phyloP scores from a whole-genome alignment of 1,140 invertebrate species.

The Papilio glaucus region DNA sequence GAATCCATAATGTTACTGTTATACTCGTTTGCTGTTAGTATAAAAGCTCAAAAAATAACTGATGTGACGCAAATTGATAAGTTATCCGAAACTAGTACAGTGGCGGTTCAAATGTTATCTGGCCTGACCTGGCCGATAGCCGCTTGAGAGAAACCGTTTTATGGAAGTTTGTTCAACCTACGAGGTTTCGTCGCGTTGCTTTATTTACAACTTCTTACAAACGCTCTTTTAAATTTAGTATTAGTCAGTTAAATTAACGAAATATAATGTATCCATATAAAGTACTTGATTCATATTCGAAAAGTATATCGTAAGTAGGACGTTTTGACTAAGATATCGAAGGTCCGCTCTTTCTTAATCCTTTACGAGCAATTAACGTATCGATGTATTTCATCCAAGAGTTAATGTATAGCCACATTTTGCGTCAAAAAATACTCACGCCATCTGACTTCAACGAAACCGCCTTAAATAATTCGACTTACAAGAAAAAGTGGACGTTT shows the following conservation, averaged over 20 bases:
- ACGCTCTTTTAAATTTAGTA: conserved; percentile 12
- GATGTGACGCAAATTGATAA: conserved; percentile 77
- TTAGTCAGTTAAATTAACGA: too few species aligned
- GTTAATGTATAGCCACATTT: conserved; percentile 19
- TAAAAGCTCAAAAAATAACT: conserved; percentile 47
- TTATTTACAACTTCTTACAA: conserved; percentile 62
- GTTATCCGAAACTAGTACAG: conserved; percentile 75
- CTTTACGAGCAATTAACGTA: too few species aligned
- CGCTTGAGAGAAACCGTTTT: conserved; percentile 57
- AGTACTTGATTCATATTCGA: too few species aligned
- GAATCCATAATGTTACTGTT: neutral
- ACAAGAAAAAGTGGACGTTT: conserved; percentile 45
- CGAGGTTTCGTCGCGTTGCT: conserved; percentile 53
- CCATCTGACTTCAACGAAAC: conserved; percentile 44
- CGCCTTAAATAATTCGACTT: conserved; percentile 57
- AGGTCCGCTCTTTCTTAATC: too few species aligned
- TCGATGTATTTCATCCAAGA: neutral
- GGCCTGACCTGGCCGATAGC: conserved; percentile 58
- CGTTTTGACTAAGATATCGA: too few species aligned
- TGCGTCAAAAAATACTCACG: conserved; percentile 34
- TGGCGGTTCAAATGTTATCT: conserved; percentile 70
- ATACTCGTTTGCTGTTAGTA: conserved; percentile 1
- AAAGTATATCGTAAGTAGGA: too few species aligned
- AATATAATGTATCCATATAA: too few species aligned
- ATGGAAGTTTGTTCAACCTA: conserved; percentile 79